A percentile compares a stretch with the other conserved stretches of the same genome.
Conservation (phyloP, 2,113 vertebrate genomes). For the Phrynocephalus versicolor region DNA sequence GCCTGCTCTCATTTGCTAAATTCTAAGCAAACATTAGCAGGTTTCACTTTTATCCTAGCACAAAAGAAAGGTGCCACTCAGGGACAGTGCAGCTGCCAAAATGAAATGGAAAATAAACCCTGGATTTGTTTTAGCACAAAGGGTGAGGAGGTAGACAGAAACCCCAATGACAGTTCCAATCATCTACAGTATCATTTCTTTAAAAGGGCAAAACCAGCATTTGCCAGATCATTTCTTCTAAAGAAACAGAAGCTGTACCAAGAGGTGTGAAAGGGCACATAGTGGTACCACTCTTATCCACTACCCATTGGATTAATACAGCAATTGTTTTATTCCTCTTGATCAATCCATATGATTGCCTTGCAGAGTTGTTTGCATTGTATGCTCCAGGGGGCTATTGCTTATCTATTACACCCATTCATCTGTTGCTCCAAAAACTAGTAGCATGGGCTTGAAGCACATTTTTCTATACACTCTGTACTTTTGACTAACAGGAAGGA, state of each 20-base stretch:
- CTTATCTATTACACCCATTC: no score
- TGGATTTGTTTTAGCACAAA: fast-evolving
- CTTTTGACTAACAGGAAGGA: background rate
- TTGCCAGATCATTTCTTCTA: background rate
- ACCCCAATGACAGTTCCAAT: fast-evolving
- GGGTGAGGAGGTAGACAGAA: background rate
- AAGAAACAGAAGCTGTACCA: background rate
- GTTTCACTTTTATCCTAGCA: slow-evolving; percentile 6
- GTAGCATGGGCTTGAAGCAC: no score
- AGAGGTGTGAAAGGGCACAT: background rate
- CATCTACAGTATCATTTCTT: background rate
- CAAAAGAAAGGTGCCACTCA: background rate
- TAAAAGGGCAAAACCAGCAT: background rate
- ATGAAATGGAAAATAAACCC: background rate
- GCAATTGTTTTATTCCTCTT: background rate
- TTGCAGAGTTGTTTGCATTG: no score
- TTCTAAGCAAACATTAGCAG: background rate
- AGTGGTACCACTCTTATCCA: background rate
- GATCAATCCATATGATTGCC: background rate
- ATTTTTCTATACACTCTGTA: background rate
- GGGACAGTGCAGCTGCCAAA: background rate
- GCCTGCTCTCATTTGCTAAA: slow-evolving; percentile 8
- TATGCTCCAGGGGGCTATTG: no score
- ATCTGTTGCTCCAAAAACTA: no score
- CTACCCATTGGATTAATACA: background rate